Evolutionary conservation across 2,797 vertebrate genomes (phyloP).

Genomic region (Tolypeutes matacus): DNA sequence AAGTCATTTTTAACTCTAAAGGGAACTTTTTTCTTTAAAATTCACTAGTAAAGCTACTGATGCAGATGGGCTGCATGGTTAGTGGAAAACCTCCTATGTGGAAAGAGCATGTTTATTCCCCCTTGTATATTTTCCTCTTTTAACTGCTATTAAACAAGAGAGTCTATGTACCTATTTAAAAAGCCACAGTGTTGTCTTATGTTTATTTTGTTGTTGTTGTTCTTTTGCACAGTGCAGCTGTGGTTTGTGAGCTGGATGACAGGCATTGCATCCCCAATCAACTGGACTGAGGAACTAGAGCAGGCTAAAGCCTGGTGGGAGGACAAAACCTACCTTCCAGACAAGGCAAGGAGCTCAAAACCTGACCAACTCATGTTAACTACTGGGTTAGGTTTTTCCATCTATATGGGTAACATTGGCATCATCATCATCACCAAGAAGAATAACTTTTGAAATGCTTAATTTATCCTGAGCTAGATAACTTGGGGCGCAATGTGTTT

Average conservation of each 20-base stretch:
- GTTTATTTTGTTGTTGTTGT: conserved; percentile 29
- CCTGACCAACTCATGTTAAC: too few species aligned
- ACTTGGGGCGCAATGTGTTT: not conserved
- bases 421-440: not conserved
- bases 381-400: not conserved
- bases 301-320: not conserved
- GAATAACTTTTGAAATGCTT: not conserved
- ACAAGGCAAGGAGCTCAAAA: not conserved
- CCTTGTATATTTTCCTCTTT: conserved; percentile 84
- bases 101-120: conserved; percentile 85
- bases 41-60: conserved; percentile 84
- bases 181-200: conserved; percentile 43
- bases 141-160: conserved; percentile 88
- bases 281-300: not conserved
- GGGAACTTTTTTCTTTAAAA: conserved; percentile 81
- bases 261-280: not conserved
- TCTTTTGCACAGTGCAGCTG: not conserved
- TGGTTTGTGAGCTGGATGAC: not conserved
- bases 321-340: not conserved
- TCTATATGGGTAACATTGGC: not conserved
- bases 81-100: conserved; percentile 72
- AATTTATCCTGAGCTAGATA: not conserved
- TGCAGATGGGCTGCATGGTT: conserved; percentile 66
- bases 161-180: conserved; percentile 72
- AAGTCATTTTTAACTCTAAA: conserved; percentile 84